Base-by-base conservation (phyloP, 2,888 invertebrate genomes). In the Calameuta pallipes region DNA sequence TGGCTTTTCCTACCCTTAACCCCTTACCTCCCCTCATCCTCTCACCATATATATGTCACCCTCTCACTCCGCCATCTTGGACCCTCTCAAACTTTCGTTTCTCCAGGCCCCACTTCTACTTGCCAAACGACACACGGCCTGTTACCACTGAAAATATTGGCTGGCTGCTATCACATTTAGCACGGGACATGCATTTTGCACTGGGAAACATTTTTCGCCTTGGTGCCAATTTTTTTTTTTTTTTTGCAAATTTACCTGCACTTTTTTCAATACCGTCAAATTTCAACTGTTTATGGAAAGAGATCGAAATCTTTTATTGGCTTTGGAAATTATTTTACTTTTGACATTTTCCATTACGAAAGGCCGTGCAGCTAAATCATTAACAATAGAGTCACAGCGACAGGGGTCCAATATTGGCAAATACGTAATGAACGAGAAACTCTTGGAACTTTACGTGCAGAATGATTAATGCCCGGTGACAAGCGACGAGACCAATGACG, bases 11-110 rank as follows among this genome's bases (percentile, higher is more conserved):
- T 33, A 33, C 56, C 36, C 75, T 71, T 31, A 33, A 36, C 56
- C 70, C 56, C 4, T 31, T 31, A 71, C 73, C 13, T 75, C 77
- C 75, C 77, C 77, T 77, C 76, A 23, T 78, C 74, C 31, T 31
- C 31, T 31, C 1, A 31, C 31, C 31, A 31, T 31, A 31, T 31
- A 31, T 31, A 31, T 31, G 31, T 31, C 31, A 56, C 23, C 56
- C 9, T 56, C 56, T 56, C 23, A 23, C 23, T 56, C 56, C 56
- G 56, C 56, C 56, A 23, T 56, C 56, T 56, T 56, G 56, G 23
- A 56, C 56, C 23, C 23, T 56, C 56, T 56, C 56, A 9, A 56
- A 56, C 23, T 56, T 56, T 56, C 56, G 56, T 56, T 23, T 56
- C 23, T 56, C 56, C 15, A 23, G 56, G 56, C 2, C 56, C 56